phyloP scores from a whole-genome alignment of 1,140 invertebrate species.

The Homarus americanus region DNA sequence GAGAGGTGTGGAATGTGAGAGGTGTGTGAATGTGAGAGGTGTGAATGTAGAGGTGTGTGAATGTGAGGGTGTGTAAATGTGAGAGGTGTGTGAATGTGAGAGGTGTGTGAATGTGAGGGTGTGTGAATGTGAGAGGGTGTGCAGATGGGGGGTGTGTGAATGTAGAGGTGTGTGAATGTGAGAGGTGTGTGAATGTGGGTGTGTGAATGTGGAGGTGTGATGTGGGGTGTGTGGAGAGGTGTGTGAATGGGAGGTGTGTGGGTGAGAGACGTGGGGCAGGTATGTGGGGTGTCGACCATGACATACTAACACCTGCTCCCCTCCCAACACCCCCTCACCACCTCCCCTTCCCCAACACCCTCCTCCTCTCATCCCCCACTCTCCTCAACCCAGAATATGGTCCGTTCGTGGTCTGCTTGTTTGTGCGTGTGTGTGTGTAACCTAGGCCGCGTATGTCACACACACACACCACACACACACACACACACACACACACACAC shows the following conservation, averaged over 20 bases:
- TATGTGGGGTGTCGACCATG: not conserved
- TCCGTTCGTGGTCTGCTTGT: not conserved
- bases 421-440: not conserved
- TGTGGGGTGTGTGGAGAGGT: not conserved
- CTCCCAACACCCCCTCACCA: not conserved
- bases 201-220: not conserved
- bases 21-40: not conserved
- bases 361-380: not conserved
- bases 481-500: constrained; percentile 50
- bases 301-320: not conserved
- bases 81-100: not conserved
- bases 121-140: not conserved
- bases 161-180: not conserved
- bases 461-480: no score
- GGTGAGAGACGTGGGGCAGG: not conserved
- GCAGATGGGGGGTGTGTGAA: not conserved
- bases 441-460: no score
- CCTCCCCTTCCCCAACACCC: not conserved
- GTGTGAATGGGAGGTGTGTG: not conserved
- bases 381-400: not conserved
- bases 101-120: no score
- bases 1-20: not conserved
- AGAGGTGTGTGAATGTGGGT: no score
- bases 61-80: not conserved
- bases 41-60: not conserved